Evolutionary conservation across 1,140 invertebrate species (phyloP).

Genomic region (Caenorhabditis remanei): DNA sequence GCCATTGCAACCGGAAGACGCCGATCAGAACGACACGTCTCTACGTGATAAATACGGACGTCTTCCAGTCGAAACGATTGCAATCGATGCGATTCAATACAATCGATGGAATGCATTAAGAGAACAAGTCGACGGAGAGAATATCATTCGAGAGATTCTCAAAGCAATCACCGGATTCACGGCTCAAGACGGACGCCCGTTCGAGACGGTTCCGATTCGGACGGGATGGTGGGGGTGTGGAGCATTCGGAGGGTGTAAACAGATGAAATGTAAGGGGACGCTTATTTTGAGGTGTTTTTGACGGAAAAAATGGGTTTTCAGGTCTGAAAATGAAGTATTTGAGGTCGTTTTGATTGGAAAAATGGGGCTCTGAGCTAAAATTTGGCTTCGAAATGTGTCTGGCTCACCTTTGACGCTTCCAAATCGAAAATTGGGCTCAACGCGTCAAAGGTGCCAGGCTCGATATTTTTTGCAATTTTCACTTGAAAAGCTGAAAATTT

Average conservation of each 20-base stretch:
- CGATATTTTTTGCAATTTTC: too few relatives aligned
- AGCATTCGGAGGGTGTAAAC: slow-evolving; percentile 88
- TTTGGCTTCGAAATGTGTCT: too few relatives aligned
- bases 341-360: too few relatives aligned
- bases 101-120: slow-evolving; percentile 65
- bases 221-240: slow-evolving; percentile 99
- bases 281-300: too few relatives aligned
- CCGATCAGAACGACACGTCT: not conserved
- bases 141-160: slow-evolving; percentile 85
- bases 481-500: too few relatives aligned
- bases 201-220: slow-evolving; percentile 83
- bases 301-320: too few relatives aligned
- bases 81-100: slow-evolving; percentile 89
- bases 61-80: slow-evolving; percentile 85
- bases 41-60: slow-evolving; percentile 81
- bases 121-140: slow-evolving; percentile 78
- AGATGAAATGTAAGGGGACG: slow-evolving; percentile 88
- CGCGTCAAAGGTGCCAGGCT: too few relatives aligned
- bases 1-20: not conserved
- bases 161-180: slow-evolving; percentile 81
- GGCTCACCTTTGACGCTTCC: too few relatives aligned
- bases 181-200: not conserved
- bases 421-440: too few relatives aligned
- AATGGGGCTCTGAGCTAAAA: too few relatives aligned
- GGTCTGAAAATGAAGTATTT: too few relatives aligned